These are phyloP conservation scores for Microdon myrmicae DNA, from an alignment of 2,888 invertebrate species.

Conservation along the genomic window DNA sequence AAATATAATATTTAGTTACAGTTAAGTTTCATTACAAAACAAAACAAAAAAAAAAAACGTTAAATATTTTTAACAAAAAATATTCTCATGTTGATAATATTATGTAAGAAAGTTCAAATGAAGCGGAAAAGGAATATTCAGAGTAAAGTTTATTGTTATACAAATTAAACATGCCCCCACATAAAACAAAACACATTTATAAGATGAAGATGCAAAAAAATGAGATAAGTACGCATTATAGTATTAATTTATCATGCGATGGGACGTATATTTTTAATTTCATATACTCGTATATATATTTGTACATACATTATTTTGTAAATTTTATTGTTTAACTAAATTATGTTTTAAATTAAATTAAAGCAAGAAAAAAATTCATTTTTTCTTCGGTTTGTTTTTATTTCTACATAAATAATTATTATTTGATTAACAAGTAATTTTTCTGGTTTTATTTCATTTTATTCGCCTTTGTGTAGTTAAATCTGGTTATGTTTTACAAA, in stretches of 20 bases:
- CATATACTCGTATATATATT: slow-evolving; percentile 40
- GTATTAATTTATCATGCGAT: slow-evolving; percentile 50
- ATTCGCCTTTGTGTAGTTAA: neutral
- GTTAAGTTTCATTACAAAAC: no score
- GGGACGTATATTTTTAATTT: slow-evolving; percentile 41
- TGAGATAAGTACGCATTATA: slow-evolving; percentile 39
- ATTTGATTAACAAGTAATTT: no score
- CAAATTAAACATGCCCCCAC: no score
- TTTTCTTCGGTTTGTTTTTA: slow-evolving; percentile 17
- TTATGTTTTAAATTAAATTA: slow-evolving; percentile 52
- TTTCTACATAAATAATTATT: slow-evolving; percentile 8
- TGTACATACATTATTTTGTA: slow-evolving; percentile 45
- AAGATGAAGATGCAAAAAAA: slow-evolving; percentile 28
- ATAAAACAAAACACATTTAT: slow-evolving; percentile 5
- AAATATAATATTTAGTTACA: no score
- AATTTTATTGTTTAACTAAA: slow-evolving; percentile 52
- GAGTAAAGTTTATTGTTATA: slow-evolving; percentile 33
- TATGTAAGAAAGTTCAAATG: slow-evolving; percentile 48
- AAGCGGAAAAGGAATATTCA: slow-evolving; percentile 19
- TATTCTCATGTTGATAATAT: slow-evolving; percentile 51
- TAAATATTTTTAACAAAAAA: no score
- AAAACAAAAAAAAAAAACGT: no score
- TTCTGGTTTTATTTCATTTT: neutral
- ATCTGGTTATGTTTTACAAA: no score
- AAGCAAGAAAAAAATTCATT: slow-evolving; percentile 22